Evolutionary conservation across 1,140 invertebrate genomes (phyloP).

Genomic region (Planococcus citri): DNA sequence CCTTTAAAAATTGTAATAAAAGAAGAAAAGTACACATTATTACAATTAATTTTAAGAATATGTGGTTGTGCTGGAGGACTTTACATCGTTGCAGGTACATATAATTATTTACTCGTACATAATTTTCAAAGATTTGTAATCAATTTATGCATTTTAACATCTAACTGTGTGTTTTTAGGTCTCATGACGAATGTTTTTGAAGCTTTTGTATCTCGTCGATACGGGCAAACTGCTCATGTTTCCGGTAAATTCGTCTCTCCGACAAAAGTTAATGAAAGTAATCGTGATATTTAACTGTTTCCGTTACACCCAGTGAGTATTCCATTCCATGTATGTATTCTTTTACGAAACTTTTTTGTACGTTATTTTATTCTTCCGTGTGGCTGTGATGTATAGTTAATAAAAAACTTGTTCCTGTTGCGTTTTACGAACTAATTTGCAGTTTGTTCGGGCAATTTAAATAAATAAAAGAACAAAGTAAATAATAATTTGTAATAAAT

Average conservation of each 20-base stretch:
- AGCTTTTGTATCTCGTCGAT: neutral
- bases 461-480: neutral
- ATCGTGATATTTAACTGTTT: neutral
- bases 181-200: neutral
- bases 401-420: too few relatives aligned
- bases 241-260: neutral
- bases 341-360: too few relatives aligned
- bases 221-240: neutral
- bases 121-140: neutral
- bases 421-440: too few relatives aligned
- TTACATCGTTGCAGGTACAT: slow-evolving; percentile 65
- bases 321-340: too few relatives aligned
- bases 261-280: neutral
- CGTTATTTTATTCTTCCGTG: too few relatives aligned
- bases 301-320: too few relatives aligned
- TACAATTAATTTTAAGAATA: slow-evolving; percentile 69
- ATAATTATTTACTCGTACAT: neutral
- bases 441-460: too few relatives aligned
- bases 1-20: slow-evolving; percentile 73
- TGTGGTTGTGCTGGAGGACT: slow-evolving; percentile 84
- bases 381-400: too few relatives aligned
- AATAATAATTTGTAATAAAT: neutral
- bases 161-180: too few relatives aligned
- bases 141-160: too few relatives aligned
- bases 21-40: slow-evolving; percentile 63